phyloP scores from a whole-genome alignment of 2,888 invertebrate species.

The Sinelater perroti region DNA sequence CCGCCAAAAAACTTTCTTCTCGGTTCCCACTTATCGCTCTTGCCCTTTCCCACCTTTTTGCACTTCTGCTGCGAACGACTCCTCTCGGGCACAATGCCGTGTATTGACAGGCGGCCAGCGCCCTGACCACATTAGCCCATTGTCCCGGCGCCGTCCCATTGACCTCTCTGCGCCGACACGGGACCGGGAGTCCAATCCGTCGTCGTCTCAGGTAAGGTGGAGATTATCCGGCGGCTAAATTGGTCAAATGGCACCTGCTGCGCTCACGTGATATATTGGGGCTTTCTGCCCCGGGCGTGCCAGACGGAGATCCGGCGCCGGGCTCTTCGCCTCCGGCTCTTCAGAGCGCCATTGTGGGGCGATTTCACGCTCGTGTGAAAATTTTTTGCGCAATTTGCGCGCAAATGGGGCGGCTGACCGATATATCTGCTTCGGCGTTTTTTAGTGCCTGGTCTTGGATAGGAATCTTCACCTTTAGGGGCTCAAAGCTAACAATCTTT shows the following conservation, averaged over 20 bases:
- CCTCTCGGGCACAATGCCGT: slow-evolving; percentile 20
- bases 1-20: too few relatives aligned
- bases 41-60: slow-evolving; percentile 3
- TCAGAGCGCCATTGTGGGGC: slow-evolving; percentile 4
- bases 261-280: slow-evolving; percentile 35
- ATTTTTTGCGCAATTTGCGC: too few relatives aligned
- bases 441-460: too few relatives aligned
- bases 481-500: too few relatives aligned
- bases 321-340: not conserved
- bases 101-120: slow-evolving; percentile 39
- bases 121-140: slow-evolving; percentile 39
- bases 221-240: slow-evolving; percentile 29
- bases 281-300: too few relatives aligned
- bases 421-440: too few relatives aligned
- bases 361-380: slow-evolving; percentile 38
- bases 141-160: slow-evolving; percentile 38
- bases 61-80: slow-evolving; percentile 20
- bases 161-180: slow-evolving; percentile 16
- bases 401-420: too few relatives aligned
- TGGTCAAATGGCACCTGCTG: slow-evolving; percentile 36
- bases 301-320: too few relatives aligned
- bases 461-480: too few relatives aligned
- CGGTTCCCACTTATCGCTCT: too few relatives aligned
- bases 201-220: slow-evolving; percentile 21
- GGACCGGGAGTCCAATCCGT: slow-evolving; percentile 6